Base-by-base conservation (phyloP, 2,797 vertebrate genomes). In the Petrocephalus sullivani region DNA sequence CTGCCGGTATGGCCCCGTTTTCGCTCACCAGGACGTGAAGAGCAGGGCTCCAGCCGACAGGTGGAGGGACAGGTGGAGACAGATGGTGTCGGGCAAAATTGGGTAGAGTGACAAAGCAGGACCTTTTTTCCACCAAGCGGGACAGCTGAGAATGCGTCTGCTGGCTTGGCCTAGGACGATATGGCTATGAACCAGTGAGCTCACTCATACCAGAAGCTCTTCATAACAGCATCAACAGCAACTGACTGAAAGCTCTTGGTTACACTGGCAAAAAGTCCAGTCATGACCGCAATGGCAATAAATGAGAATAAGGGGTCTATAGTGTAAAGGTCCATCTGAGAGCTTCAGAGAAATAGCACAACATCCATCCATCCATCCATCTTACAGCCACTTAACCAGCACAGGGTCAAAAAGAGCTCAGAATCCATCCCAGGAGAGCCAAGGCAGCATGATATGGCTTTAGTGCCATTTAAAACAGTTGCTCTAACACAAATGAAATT, bases 61-160 rank as follows among this genome's bases (percentile, higher is more conserved):
- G 49, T 64, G 37, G 60, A 86, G 87, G 82, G 61, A 88, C 88
- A 88, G 88, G 88, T 88, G 88, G 82, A 85, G 67, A 41, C 88
- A 88, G 82, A 88, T 88, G 83, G 88, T 75, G 46, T 46, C 49
- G 19, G 75, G 60, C 23, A 33, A 88, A 61, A 16, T 10, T 84
- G 54, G n/a, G 46, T 57, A 28, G n/a, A 56, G 23, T 56, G 85
- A 41, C 58, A 64, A 57, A 23, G 57, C 85, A 86, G 33, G 57
- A 46, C 61, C 53, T 12, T 57, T 28, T 61, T 54, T 82, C n/a
- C 60, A 71, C 23, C 4, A 53, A 61, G 88, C 60, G 41, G 58
- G 60, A 71, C 88, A 75, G 88, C 88, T 85, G 88, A 75, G 83
- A 75, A 85, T 71, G 82, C 33, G 49, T 12, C 61, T 19, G 9